These are phyloP conservation scores for Scaptomyza hsui DNA, from an alignment of 1,140 invertebrate genomes.

Conservation along the genomic window DNA sequence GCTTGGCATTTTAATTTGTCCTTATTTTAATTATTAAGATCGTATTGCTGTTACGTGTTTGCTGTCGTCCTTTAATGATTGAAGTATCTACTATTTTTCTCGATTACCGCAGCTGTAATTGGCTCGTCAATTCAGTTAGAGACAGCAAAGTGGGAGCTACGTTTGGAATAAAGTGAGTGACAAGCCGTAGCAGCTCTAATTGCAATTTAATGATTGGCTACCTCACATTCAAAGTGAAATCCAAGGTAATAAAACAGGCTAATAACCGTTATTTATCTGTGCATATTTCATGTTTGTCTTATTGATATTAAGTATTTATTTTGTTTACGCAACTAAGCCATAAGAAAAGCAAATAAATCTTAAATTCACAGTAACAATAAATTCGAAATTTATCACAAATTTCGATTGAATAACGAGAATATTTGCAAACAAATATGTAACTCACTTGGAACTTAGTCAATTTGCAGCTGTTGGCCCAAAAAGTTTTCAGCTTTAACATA, in stretches of 20 bases:
- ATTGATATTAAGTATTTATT: not conserved
- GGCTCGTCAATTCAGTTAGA: conserved; percentile 34
- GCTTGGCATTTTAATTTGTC: conserved; percentile 34
- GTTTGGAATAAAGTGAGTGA: conserved; percentile 4
- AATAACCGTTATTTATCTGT: conserved; percentile 18
- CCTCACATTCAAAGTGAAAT: conserved; percentile 3
- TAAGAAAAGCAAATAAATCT: not conserved
- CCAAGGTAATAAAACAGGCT: conserved; percentile 7
- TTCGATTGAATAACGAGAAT: conserved; percentile 9
- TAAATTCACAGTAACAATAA: not conserved
- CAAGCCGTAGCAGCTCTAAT: conserved; percentile 25
- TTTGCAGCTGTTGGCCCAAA: not conserved
- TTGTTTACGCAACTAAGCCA: not conserved
- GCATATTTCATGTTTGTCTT: not conserved
- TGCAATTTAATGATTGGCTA: conserved; percentile 45
- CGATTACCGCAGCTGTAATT: conserved; percentile 20
- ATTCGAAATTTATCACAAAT: conserved; percentile 12
- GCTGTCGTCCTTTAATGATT: conserved; percentile 38
- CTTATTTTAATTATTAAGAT: conserved; percentile 35
- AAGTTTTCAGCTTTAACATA: conserved; percentile 2
- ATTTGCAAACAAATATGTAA: conserved; percentile 2
- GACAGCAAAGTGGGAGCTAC: conserved; percentile 46
- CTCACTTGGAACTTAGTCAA: not conserved
- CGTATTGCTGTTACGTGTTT: not conserved
- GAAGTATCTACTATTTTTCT: not conserved